Evolutionary conservation across 2,113 vertebrate genomes (phyloP).

Genomic region (Stegastes partitus): DNA sequence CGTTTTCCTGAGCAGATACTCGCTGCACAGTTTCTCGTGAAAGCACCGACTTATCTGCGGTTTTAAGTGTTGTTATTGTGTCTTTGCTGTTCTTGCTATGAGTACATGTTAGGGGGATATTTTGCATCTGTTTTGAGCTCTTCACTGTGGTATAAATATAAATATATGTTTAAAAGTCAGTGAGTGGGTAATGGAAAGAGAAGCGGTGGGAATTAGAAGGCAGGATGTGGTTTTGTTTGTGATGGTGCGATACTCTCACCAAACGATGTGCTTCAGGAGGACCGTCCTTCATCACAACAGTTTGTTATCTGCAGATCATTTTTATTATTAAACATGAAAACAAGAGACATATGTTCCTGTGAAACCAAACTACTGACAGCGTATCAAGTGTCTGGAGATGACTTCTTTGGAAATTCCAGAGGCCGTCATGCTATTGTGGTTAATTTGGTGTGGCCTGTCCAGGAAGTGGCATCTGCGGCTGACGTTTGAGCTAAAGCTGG

Average conservation of each 20-base stretch:
- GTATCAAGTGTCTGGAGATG: not conserved
- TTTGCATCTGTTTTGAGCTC: too few relatives aligned
- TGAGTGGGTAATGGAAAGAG: too few relatives aligned
- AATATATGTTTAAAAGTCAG: too few relatives aligned
- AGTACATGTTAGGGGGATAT: too few relatives aligned
- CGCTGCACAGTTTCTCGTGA: too few relatives aligned
- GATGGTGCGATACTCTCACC: not conserved
- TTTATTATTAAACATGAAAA: not conserved
- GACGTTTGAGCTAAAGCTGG: too few relatives aligned
- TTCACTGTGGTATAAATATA: too few relatives aligned
- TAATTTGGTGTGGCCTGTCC: not conserved
- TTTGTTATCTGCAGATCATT: conserved; percentile 4
- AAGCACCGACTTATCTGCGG: too few relatives aligned
- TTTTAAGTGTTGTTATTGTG: too few relatives aligned
- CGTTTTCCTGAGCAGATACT: not conserved
- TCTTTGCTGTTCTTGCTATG: too few relatives aligned
- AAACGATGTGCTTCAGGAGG: not conserved
- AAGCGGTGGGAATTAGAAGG: too few relatives aligned
- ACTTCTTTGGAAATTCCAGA: conserved; percentile 14
- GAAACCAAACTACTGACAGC: too few relatives aligned
- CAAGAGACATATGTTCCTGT: not conserved
- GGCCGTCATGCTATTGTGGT: not conserved
- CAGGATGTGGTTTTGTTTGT: not conserved
- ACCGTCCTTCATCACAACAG: not conserved
- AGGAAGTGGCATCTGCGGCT: not conserved